Base-by-base conservation (phyloP, 2,888 invertebrate species). In the Phaedon cochleariae region DNA sequence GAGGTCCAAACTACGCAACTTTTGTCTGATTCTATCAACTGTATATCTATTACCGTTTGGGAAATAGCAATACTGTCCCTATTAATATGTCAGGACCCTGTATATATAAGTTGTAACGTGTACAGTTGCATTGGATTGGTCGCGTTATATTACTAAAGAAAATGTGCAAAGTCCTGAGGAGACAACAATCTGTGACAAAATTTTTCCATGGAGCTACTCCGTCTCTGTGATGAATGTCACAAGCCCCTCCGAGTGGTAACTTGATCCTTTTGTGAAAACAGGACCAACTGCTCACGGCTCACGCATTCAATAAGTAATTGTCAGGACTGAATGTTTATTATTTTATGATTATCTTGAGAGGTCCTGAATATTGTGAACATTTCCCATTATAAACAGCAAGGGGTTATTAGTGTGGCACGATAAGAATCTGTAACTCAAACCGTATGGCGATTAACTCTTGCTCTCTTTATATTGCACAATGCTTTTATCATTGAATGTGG, bases 291-390 rank as follows among this genome's bases (percentile, higher is more conserved):
- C 51, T 46, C 64, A 22, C 49, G 17, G 64, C 51, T 46, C 64
- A 22, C 49, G 17, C 15, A 10, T 46, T 60, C 45, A 26, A 51
- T 29, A 55, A 60, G 58, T 55, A 45, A 57, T 60, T 41, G 49
- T 60, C 59, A 55, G 60, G 64, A 60, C 59, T 64, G 45, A 37
- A 37, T 60, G 59, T 60, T 64, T 45, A 64, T 60, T 60, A 64
- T 60, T 64, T 64, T 48, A 57, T 64, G 55, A 55, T 63, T 58
- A 59, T 57, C 45, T 55, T 48, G 54, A 57, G 60, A 60, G 59
- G 60, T 49, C 64, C 37, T 48, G 15, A 26, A 29, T 53, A 64
- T 54, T 55, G 37, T 20, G 51, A 55, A 51, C 64, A 59, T 52
- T 59, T 64, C 45, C 17, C 21, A 41, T 55, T 41, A 41, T 21